A percentile compares a stretch with the other conserved stretches of the same genome.
Evolutionary conservation across 2,888 invertebrate genomes (phyloP).

Genomic region (Limnephilus rhombicus): DNA sequence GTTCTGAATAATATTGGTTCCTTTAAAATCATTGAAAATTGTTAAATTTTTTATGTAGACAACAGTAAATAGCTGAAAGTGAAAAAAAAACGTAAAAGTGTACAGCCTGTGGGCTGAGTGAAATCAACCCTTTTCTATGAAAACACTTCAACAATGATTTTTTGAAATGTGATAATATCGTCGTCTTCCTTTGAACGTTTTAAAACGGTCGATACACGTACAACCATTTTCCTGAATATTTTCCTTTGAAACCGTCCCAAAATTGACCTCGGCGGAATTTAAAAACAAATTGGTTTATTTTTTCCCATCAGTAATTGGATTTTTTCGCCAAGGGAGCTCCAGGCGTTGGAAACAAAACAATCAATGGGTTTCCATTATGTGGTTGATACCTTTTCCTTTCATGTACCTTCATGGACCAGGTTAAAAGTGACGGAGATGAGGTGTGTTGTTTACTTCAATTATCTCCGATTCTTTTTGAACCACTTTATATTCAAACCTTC

Average conservation of each 20-base stretch:
- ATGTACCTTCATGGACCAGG: not conserved
- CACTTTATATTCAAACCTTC: not conserved
- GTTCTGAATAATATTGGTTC: not conserved
- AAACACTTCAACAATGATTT: not conserved
- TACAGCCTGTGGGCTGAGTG: not conserved
- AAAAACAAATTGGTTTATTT: constrained; percentile 21
- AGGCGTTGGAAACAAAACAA: constrained; percentile 54
- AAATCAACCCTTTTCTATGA: not conserved
- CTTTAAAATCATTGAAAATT: not conserved
- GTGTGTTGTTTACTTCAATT: not conserved
- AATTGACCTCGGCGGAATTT: constrained; percentile 10
- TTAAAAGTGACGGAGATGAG: not conserved
- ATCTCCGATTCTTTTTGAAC: not conserved
- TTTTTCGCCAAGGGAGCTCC: constrained; percentile 45
- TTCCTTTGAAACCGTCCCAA: not conserved
- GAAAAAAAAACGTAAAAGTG: not conserved
- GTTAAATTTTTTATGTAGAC: not conserved
- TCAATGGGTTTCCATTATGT: constrained; percentile 53
- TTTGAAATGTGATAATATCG: not conserved
- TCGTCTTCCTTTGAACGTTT: constrained; percentile 1
- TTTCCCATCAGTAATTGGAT: constrained; percentile 15
- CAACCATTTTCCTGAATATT: not conserved
- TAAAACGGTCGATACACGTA: not conserved
- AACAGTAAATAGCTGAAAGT: not conserved
- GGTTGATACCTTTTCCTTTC: constrained; percentile 22